A percentile compares a stretch with the other conserved stretches of the same genome.
Conservation (phyloP, 2,888 invertebrate species). For the Opisthograptis luteolata region DNA sequence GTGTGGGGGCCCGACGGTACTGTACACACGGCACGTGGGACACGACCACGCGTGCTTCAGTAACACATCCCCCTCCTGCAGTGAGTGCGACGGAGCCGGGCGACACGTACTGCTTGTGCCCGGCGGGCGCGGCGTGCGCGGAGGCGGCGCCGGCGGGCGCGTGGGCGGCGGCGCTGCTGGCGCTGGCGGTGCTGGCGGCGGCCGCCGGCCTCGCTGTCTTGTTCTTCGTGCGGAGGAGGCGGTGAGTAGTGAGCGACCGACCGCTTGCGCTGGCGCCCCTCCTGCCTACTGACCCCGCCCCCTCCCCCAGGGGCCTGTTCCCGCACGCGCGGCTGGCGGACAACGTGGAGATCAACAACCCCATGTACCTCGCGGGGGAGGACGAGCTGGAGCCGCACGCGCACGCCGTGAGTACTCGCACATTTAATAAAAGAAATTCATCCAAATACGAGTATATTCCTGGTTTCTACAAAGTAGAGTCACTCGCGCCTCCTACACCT, state of each 20-base stretch:
- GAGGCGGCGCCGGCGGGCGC: slow-evolving; percentile 53
- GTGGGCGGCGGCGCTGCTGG: slow-evolving; percentile 54
- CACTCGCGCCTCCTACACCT: no score
- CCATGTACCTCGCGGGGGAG: slow-evolving; percentile 91
- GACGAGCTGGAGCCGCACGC: slow-evolving; percentile 72
- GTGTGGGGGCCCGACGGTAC: no score
- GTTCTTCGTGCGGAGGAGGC: slow-evolving; percentile 60
- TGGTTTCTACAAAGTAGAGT: no score
- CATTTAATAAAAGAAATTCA: background rate
- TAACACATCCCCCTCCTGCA: slow-evolving; percentile 21
- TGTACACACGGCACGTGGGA: slow-evolving; percentile 85
- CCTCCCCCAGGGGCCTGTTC: slow-evolving; percentile 85
- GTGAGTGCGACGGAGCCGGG: slow-evolving; percentile 65
- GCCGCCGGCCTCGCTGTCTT: slow-evolving; percentile 54
- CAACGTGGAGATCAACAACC: slow-evolving; percentile 94
- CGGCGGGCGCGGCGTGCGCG: slow-evolving; percentile 59
- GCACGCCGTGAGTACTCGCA: slow-evolving; percentile 29
- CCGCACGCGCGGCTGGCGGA: slow-evolving; percentile 92
- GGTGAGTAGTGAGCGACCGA: slow-evolving; percentile 50
- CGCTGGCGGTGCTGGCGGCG: slow-evolving; percentile 54
- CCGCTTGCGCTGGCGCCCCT: background rate
- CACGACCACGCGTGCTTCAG: slow-evolving; percentile 85
- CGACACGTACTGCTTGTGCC: slow-evolving; percentile 63
- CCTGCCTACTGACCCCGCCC: no score
- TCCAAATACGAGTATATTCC: no score